Evolutionary conservation across 2,888 invertebrate genomes (phyloP).

Genomic region (Leistus spinibarbis): DNA sequence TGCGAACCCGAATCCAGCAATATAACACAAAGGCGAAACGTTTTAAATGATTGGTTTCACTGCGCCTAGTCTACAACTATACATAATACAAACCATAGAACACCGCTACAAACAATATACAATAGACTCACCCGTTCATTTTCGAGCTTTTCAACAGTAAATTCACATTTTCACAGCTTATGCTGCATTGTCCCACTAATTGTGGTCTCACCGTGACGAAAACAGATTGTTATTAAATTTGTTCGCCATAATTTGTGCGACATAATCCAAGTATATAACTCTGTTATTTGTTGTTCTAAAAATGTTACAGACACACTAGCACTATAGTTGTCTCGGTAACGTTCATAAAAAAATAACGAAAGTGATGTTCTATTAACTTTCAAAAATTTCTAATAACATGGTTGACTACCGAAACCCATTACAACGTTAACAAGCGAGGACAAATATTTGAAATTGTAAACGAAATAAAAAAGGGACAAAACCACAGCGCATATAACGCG

Average conservation of each 20-base stretch:
- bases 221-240: neutral
- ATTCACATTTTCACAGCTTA: conserved; percentile 6
- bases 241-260: neutral
- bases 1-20: conserved; percentile 7
- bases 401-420: neutral
- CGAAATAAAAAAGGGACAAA: neutral
- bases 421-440: neutral
- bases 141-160: conserved; percentile 12
- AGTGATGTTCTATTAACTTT: neutral
- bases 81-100: conserved; percentile 20
- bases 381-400: conserved; percentile 1
- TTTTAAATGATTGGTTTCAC: conserved; percentile 23
- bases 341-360: neutral
- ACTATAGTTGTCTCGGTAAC: no score
- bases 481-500: neutral
- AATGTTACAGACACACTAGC: no score
- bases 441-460: neutral
- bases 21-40: conserved; percentile 7
- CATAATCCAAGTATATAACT: no score
- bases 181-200: neutral
- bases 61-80: neutral
- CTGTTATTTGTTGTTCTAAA: no score
- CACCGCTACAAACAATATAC: conserved; percentile 6
- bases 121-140: neutral
- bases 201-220: neutral